These are phyloP conservation scores for Aphelinus certus DNA, from an alignment of 1,140 invertebrate species.

Conservation along the genomic window DNA sequence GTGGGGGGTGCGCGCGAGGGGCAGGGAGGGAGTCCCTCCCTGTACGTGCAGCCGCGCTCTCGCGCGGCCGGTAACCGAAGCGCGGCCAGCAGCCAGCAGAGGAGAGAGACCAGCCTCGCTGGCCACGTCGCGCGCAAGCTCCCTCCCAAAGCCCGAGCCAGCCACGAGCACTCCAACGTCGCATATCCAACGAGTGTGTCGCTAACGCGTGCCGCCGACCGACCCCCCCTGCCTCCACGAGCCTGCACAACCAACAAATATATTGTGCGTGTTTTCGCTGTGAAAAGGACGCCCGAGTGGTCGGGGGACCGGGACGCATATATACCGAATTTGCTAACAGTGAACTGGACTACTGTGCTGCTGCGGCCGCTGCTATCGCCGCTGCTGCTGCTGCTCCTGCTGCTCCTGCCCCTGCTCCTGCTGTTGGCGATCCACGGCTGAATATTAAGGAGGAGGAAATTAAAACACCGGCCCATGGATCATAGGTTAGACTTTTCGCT, in stretches of 20 bases:
- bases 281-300: no score
- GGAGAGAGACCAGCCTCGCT: constrained; percentile 24
- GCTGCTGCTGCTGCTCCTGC: constrained; percentile 2
- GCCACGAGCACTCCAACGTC: neutral
- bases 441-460: constrained; percentile 18
- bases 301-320: no score
- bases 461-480: constrained; percentile 56
- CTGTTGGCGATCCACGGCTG: neutral
- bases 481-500: constrained; percentile 58
- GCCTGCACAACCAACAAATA: no score
- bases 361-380: constrained; percentile 41
- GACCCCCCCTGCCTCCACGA: no score
- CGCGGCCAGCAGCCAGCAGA: neutral
- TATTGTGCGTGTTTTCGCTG: no score
- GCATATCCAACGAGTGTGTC: neutral
- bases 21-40: neutral
- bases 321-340: no score
- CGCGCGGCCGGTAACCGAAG: no score
- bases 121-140: constrained; percentile 15
- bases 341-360: constrained; percentile 18
- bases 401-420: constrained; percentile 11
- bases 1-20: neutral
- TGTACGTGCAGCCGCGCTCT: no score
- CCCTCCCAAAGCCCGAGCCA: constrained; percentile 11
- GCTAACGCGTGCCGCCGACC: no score